phyloP scores from a whole-genome alignment of 2,888 invertebrate genomes.

The Dasysyrphus albostriatus region DNA sequence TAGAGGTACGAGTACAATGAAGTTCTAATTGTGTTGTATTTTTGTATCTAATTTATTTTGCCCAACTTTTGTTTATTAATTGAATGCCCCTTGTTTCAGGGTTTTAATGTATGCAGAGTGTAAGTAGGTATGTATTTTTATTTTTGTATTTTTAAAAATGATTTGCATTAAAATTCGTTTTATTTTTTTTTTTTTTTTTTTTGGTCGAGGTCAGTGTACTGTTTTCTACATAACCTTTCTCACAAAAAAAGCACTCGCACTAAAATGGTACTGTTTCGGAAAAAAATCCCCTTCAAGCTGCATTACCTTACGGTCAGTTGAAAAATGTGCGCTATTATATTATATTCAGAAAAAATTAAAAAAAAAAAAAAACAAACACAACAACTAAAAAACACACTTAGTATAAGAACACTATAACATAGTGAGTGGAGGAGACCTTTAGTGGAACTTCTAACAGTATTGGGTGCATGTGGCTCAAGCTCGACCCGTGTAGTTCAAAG shows the following conservation, averaged over 20 bases:
- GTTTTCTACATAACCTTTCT: constrained; percentile 10
- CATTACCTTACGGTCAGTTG: constrained; percentile 49
- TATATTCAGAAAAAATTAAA: constrained; percentile 3
- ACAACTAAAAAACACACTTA: constrained; percentile 45
- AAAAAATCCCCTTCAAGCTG: background rate
- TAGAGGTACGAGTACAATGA: background rate
- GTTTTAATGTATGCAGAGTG: background rate
- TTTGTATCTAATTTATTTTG: constrained; percentile 22
- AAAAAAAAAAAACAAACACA: constrained; percentile 10
- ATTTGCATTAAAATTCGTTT: constrained; percentile 44
- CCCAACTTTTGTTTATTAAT: constrained; percentile 52
- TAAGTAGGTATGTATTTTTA: background rate
- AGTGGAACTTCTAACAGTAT: constrained; percentile 1
- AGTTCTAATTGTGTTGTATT: constrained; percentile 7
- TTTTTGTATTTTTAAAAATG: constrained; percentile 12
- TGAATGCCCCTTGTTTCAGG: constrained; percentile 7
- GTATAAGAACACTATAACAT: constrained; percentile 31
- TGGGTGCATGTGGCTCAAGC: constrained; percentile 34
- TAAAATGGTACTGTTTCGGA: constrained; percentile 15
- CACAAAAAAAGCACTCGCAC: constrained; percentile 27
- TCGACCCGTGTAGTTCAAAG: constrained; percentile 42
- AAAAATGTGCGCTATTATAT: background rate
- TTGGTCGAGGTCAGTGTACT: constrained; percentile 40
- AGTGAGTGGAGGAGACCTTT: constrained; percentile 8
- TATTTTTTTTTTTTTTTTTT: background rate